phyloP scores from a whole-genome alignment of 2,797 vertebrate species.

The Cercopithecus diana region DNA sequence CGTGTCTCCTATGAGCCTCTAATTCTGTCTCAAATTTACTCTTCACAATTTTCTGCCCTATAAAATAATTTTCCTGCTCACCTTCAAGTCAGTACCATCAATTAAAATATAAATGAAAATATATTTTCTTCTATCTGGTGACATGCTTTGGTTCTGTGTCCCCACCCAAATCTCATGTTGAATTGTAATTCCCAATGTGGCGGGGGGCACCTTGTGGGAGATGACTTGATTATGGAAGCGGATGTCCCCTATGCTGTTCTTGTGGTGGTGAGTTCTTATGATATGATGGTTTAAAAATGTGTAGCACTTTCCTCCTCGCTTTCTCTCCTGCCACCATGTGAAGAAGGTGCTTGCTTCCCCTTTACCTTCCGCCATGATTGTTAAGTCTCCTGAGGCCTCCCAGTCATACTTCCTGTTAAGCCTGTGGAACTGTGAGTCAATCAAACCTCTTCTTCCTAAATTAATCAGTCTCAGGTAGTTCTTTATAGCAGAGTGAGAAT shows the following conservation, averaged over 20 bases:
- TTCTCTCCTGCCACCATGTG: background rate
- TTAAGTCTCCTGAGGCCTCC: background rate
- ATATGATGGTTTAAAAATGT: background rate
- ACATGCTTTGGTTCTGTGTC: background rate
- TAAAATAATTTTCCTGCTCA: background rate
- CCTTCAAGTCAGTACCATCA: background rate
- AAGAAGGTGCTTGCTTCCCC: background rate
- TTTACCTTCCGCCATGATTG: background rate
- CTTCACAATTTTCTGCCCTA: background rate
- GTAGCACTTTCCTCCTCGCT: background rate
- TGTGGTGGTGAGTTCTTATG: background rate
- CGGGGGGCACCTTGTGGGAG: background rate
- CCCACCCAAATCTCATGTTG: background rate
- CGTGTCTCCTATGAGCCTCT: background rate
- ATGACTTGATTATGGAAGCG: background rate
- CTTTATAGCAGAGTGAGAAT: background rate
- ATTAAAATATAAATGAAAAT: constrained; percentile 72
- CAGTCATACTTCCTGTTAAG: background rate
- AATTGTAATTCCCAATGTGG: background rate
- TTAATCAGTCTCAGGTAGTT: background rate
- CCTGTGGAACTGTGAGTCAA: background rate
- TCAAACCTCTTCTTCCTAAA: background rate
- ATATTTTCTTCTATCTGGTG: background rate
- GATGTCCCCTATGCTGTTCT: background rate
- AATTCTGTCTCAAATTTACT: background rate